Evolutionary conservation across 2,113 vertebrate species (phyloP).

Genomic region (Ondatra zibethicus): DNA sequence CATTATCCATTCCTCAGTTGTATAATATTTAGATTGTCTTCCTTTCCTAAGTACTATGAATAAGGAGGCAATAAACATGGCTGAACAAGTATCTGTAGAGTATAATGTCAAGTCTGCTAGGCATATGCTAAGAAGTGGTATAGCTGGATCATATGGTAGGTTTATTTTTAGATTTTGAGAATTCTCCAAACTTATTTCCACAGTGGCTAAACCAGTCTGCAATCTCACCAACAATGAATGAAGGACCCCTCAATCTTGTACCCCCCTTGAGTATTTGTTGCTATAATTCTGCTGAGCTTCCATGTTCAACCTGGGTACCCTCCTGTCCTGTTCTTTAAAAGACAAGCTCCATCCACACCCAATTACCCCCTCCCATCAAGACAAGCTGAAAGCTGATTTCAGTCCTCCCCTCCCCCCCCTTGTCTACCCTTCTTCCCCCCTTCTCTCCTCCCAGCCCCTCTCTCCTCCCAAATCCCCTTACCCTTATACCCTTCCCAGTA

Average conservation of each 20-base stretch:
- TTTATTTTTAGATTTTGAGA: neutral
- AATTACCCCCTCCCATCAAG: too few relatives aligned
- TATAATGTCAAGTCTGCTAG: neutral
- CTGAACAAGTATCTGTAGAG: neutral
- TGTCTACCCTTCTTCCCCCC: too few relatives aligned
- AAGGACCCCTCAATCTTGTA: neutral
- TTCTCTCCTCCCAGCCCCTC: too few relatives aligned
- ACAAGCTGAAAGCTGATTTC: too few relatives aligned
- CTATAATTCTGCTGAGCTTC: too few relatives aligned
- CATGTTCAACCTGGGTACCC: too few relatives aligned
- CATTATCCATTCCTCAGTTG: neutral
- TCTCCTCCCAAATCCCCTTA: too few relatives aligned
- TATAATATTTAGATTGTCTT: neutral
- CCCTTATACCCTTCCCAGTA: too few relatives aligned
- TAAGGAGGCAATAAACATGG: neutral
- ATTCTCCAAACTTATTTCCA: neutral
- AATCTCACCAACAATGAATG: neutral
- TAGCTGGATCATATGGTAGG: neutral
- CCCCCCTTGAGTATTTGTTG: too few relatives aligned
- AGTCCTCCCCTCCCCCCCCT: too few relatives aligned
- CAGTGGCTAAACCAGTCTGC: neutral
- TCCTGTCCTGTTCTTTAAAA: too few relatives aligned
- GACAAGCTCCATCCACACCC: too few relatives aligned
- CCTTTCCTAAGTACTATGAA: neutral
- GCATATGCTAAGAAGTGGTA: neutral